These are phyloP conservation scores for Colius striatus DNA, from an alignment of 2,113 vertebrate species.

Conservation along the genomic window DNA sequence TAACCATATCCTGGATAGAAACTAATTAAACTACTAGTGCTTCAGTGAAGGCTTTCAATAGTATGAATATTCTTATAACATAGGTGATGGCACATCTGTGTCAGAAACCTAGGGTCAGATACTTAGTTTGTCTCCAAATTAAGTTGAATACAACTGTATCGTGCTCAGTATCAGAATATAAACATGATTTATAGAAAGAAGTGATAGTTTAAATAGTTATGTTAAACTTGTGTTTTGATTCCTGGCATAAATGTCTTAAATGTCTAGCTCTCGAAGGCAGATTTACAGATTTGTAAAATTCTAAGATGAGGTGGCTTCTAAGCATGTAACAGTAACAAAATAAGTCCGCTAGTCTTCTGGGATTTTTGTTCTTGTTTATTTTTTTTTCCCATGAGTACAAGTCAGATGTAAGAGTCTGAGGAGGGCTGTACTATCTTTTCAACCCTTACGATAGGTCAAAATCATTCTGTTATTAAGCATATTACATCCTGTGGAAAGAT, in stretches of 20 bases:
- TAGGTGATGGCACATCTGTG: neutral
- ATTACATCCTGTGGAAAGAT: conserved; percentile 51
- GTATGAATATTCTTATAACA: neutral
- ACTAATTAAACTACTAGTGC: neutral
- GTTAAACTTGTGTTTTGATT: neutral
- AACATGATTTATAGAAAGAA: neutral
- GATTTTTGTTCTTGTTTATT: neutral
- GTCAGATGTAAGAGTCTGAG: neutral
- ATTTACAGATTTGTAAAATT: neutral
- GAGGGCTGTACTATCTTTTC: neutral
- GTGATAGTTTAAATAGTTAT: neutral
- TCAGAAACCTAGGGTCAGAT: neutral
- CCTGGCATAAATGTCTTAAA: neutral
- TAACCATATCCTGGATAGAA: neutral
- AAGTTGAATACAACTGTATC: neutral
- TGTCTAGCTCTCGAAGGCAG: neutral
- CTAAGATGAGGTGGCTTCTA: neutral
- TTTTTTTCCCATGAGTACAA: neutral
- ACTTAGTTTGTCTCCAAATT: neutral
- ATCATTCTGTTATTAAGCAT: conserved; percentile 20
- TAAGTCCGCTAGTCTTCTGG: neutral
- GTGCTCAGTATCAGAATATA: neutral
- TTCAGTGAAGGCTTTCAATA: neutral
- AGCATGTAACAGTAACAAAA: conserved; percentile 3
- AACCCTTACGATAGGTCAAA: conserved; percentile 21